Evolutionary conservation across 1,140 invertebrate genomes (phyloP), one percentile per base, ranked within the genome.

Genomic region (Asbolus verrucosus): DNA sequence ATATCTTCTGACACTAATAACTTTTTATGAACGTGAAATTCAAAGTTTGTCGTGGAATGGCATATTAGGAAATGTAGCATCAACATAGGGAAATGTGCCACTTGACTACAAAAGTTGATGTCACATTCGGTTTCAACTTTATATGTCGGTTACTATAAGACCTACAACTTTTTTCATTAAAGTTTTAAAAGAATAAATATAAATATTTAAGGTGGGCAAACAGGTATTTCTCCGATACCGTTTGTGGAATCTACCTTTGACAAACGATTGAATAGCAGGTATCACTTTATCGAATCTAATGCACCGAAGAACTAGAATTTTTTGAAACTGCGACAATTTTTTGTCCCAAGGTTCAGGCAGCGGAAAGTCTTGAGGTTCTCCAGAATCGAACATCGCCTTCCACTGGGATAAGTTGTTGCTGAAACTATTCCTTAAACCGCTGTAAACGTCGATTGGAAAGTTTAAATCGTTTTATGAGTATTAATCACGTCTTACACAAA

Each of bases 201-300:
- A n/a, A n/a, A n/a, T n/a, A n/a, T n/a, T n/a, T n/a, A n/a, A n/a
- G n/a, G n/a, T n/a, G n/a, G n/a, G n/a, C n/a, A n/a, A n/a, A n/a
- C n/a, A n/a, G n/a, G n/a, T n/a, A n/a, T n/a, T n/a, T n/a, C n/a
- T n/a, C n/a, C n/a, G n/a, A n/a, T n/a, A n/a, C n/a, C n/a, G n/a
- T n/a, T n/a, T n/a, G n/a, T n/a, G 38, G 38, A 33, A 79, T 74
- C 81, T 82, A 95, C 93, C 85, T 87, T 85, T 81, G 1, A 93
- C 88, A 77, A 91, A 92, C 38, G 86, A 83, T 78, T 94, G 90
- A 1, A 97, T 86, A 0, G 90, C 92, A 6, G 94, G 91, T 15
- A 96, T 87, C 62, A 97, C 87, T 87, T 97, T 97, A 80, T 97
- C 95, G 4, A 92, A 89, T 21, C 95, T 86, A 61, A 98, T 86